Conservation (phyloP, 1,140 invertebrate genomes). For the Caenorhabditis elegans region DNA sequence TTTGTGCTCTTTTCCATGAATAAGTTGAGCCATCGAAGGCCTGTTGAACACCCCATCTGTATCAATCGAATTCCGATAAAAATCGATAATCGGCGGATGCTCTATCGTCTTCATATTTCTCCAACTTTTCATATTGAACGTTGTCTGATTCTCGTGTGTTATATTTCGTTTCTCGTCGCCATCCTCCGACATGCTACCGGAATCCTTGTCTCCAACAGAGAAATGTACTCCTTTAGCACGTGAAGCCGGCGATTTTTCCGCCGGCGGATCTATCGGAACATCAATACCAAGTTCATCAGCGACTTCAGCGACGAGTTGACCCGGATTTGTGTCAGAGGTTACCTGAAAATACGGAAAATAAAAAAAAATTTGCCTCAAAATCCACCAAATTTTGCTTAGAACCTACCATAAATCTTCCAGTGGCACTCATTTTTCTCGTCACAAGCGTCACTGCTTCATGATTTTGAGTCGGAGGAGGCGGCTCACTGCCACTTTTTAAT, state of each 20-base stretch:
- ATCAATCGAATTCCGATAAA: slow-evolving; percentile 64
- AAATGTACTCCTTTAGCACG: background rate
- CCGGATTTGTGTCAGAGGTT: background rate
- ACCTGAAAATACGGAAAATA: too few species aligned
- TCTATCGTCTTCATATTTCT: slow-evolving; percentile 60
- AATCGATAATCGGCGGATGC: slow-evolving; percentile 64
- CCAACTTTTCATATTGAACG: slow-evolving; percentile 56
- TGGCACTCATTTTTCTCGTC: slow-evolving; percentile 22
- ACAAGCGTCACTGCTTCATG: background rate
- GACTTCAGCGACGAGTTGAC: background rate
- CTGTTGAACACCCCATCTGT: slow-evolving; percentile 42
- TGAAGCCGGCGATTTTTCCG: background rate
- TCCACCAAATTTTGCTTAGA: background rate
- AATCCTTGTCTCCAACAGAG: slow-evolving; percentile 4
- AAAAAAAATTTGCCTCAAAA: too few species aligned
- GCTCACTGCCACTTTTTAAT: slow-evolving; percentile 6
- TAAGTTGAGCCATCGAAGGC: slow-evolving; percentile 62
- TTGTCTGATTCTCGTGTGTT: slow-evolving; percentile 30
- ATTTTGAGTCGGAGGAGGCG: background rate
- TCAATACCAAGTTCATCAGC: background rate
- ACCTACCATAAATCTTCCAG: background rate
- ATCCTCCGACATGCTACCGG: background rate
- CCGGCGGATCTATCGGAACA: background rate
- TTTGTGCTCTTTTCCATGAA: slow-evolving; percentile 53
- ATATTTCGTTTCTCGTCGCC: background rate